These are phyloP conservation scores for Timema podura DNA, from an alignment of 2,888 invertebrate species.

Conservation along the genomic window DNA sequence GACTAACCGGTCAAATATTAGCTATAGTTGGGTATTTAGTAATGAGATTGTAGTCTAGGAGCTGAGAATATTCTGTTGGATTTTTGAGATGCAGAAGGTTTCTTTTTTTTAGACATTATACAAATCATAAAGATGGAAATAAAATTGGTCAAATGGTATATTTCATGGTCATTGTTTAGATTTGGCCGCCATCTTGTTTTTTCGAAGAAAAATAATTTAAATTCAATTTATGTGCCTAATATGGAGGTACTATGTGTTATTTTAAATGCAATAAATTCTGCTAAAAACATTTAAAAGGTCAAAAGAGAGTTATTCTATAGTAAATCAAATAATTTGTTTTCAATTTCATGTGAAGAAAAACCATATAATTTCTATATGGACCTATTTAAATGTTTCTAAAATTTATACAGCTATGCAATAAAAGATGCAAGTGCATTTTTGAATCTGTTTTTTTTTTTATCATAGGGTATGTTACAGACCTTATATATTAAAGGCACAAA, in stretches of 20 bases:
- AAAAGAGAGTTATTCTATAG: neutral
- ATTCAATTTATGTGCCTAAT: neutral
- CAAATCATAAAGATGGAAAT: neutral
- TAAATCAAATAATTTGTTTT: neutral
- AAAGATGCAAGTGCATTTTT: neutral
- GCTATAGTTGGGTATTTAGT: no score
- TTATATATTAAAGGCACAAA: neutral
- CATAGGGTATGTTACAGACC: neutral
- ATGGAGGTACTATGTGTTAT: neutral
- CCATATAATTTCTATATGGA: no score
- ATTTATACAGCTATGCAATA: neutral
- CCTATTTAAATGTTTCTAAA: no score
- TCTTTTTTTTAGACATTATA: neutral
- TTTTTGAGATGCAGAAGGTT: neutral
- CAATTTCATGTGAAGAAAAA: no score
- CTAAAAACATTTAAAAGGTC: no score
- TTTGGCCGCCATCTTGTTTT: neutral
- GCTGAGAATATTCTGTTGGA: neutral
- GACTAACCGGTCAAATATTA: no score
- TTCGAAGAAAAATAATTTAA: neutral
- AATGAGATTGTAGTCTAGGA: no score
- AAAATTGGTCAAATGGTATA: neutral
- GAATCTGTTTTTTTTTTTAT: neutral
- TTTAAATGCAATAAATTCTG: neutral
- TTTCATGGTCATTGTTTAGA: neutral